phyloP scores from a whole-genome alignment of 1,140 invertebrate species.

The Drosophila persimilis region DNA sequence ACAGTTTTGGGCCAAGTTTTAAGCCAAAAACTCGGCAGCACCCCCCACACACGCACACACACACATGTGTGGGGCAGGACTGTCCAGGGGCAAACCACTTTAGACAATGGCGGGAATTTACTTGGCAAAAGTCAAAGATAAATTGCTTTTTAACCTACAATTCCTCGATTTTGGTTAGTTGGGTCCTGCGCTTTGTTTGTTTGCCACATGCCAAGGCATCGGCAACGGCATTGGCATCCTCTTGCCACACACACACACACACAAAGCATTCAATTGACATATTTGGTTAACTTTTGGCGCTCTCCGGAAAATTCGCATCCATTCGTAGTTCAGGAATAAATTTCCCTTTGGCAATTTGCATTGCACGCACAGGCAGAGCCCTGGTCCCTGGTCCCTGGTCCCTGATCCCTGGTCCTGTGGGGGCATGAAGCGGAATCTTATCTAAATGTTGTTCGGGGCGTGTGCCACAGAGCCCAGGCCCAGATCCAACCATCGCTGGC shows the following conservation, averaged over 20 bases:
- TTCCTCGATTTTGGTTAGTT: slow-evolving; percentile 61
- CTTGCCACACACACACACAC: slow-evolving; percentile 39
- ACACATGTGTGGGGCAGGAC: background rate
- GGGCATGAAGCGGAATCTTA: slow-evolving; percentile 39
- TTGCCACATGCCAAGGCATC: slow-evolving; percentile 38
- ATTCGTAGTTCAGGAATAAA: slow-evolving; percentile 67
- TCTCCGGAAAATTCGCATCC: slow-evolving; percentile 57
- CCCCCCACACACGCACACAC: slow-evolving; percentile 13
- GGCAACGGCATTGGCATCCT: background rate
- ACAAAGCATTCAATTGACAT: slow-evolving; percentile 72
- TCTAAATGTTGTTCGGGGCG: slow-evolving; percentile 56
- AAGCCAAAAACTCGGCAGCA: slow-evolving; percentile 2
- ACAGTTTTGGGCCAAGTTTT: background rate
- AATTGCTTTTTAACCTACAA: slow-evolving; percentile 79
- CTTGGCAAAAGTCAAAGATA: slow-evolving; percentile 77
- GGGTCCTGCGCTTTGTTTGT: slow-evolving; percentile 67
- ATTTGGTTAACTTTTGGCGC: slow-evolving; percentile 76
- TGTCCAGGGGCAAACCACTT: slow-evolving; percentile 51
- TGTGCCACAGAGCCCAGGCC: slow-evolving; percentile 7
- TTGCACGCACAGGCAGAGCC: slow-evolving; percentile 41
- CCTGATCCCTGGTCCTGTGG: too few species aligned
- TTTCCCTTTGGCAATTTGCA: slow-evolving; percentile 76
- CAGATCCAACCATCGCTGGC: slow-evolving; percentile 26
- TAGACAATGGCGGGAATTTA: slow-evolving; percentile 75
- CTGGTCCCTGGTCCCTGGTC: too few species aligned